Evolutionary conservation across 1,140 invertebrate species (phyloP), one percentile per base, ranked within the genome.

Genomic region (Magallana angulata): DNA sequence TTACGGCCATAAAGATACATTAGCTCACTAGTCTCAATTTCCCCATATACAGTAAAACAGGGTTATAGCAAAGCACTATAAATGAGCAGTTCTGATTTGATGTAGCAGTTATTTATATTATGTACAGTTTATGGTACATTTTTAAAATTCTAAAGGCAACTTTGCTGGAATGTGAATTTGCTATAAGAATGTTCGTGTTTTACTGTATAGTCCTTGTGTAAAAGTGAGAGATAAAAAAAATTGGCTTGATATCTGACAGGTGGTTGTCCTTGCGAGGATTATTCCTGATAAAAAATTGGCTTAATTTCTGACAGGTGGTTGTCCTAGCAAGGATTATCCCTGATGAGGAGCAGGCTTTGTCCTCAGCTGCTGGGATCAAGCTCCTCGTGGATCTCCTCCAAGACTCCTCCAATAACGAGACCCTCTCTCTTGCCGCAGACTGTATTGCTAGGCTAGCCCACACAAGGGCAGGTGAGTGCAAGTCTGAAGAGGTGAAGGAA

Each of bases 281-380:
- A 94, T 95, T 48, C 93, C 94, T 16, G 94, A 95, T 88, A 24
- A 24, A 24, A 48, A 48, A 48, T 48, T 48, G 36, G 5, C 36
- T 64, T 87, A 68, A 36, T 85, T 76, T 81, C 12, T 85, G 81
- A 6, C 88, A 95, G 94, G 91, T 94, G n/a, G 93, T 95, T 6
- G 91, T 94, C 14, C 85, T 95, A 57, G 91, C 94, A 14, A 91
- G 93, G 12, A 94, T 95, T 68, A 94, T 95, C 36, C 93, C 94
- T 16, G 94, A 95, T 88, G 93, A 94, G 84, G 94, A 94, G 82
- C 93, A 94, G 82, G 94, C 94, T 0, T 90, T 92, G 87, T 92
- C 93, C 0, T 94, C 94, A 30, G 94, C 94, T 12, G 90, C 90
- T 1, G 94, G 94, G 59, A 94, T 94, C 88, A 94, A 94, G 87